Percentiles rank a stretch among this genome's conserved stretches.
Conservation (phyloP, 2,113 vertebrate species). For the Sylvia atricapilla region DNA sequence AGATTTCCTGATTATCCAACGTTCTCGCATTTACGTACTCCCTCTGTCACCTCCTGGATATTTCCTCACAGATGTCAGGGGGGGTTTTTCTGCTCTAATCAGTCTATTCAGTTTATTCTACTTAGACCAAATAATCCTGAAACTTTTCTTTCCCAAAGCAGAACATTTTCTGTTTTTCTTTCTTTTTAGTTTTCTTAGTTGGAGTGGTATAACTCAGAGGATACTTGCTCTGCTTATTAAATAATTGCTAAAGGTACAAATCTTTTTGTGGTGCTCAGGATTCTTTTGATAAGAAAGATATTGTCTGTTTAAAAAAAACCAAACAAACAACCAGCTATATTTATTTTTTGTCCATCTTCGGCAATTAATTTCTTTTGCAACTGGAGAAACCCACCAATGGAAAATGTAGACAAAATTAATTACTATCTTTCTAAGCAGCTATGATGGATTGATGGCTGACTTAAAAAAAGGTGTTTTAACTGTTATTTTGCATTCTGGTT, state of each 20-base stretch:
- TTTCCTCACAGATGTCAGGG: background rate
- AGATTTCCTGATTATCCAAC: background rate
- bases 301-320: background rate
- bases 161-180: background rate
- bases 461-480: background rate
- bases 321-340: background rate
- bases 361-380: background rate
- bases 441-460: background rate
- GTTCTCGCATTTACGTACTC: background rate
- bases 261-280: background rate
- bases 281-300: background rate
- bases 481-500: background rate
- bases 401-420: background rate
- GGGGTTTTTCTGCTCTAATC: background rate
- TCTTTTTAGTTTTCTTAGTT: background rate
- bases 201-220: background rate
- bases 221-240: background rate
- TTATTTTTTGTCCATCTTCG: background rate
- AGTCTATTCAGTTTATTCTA: background rate
- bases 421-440: background rate
- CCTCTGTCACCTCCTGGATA: background rate
- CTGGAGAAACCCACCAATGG: background rate
- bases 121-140: background rate
- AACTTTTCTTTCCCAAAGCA: background rate
- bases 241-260: background rate